phyloP scores from a whole-genome alignment of 2,888 invertebrate species.

The Chloroclystis v-ata region DNA sequence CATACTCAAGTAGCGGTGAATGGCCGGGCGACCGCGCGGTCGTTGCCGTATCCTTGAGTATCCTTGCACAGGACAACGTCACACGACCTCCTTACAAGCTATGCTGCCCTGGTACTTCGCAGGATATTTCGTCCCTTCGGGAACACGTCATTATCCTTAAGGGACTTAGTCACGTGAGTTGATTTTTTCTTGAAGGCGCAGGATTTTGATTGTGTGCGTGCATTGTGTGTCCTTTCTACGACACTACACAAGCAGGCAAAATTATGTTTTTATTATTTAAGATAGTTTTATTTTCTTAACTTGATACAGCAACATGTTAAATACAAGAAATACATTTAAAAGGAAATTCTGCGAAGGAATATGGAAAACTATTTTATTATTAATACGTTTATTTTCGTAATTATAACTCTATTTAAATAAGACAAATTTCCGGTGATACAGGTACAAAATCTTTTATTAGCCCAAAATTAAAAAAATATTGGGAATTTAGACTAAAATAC shows the following conservation, averaged over 20 bases:
- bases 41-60: constrained; percentile 72
- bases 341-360: no score
- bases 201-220: constrained; percentile 20
- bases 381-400: no score
- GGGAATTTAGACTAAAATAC: constrained; percentile 10
- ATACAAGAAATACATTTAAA: no score
- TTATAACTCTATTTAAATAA: no score
- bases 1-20: constrained; percentile 42
- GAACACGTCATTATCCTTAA: constrained; percentile 63
- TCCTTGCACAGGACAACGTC: constrained; percentile 72
- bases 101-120: constrained; percentile 70
- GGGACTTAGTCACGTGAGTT: constrained; percentile 38
- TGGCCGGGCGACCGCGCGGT: constrained; percentile 51
- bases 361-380: no score
- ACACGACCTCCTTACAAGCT: constrained; percentile 50
- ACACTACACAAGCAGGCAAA: no score
- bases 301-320: no score
- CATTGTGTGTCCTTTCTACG: constrained; percentile 7
- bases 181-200: constrained; percentile 23
- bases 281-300: no score
- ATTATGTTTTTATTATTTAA: no score
- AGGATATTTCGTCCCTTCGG: constrained; percentile 80
- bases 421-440: no score
- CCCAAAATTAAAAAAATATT: no score
- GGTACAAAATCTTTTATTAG: no score